Evolutionary conservation across 2,888 invertebrate species (phyloP).

Genomic region (Callosobruchus maculatus): DNA sequence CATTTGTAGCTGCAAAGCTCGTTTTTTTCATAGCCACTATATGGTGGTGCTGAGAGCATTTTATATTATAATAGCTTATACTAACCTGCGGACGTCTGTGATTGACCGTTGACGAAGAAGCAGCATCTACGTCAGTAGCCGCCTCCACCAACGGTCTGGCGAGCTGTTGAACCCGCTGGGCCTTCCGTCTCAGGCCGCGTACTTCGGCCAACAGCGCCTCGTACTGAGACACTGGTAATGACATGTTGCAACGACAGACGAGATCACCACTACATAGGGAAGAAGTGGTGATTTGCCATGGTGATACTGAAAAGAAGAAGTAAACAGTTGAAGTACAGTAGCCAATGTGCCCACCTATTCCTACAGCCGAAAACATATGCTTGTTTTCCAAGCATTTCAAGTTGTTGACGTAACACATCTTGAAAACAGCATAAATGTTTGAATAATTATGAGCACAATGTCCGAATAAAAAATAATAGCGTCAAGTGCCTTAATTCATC

Average conservation of each 20-base stretch:
- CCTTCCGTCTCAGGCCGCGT: conserved; percentile 57
- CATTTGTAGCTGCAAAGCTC: no score
- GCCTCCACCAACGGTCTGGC: conserved; percentile 38
- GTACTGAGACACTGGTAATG: conserved; percentile 60
- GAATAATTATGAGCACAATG: no score
- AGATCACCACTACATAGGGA: neutral
- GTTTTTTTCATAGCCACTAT: no score
- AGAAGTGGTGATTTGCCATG: neutral
- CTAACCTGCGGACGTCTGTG: neutral
- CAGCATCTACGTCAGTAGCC: neutral
- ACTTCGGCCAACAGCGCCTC: conserved; percentile 59
- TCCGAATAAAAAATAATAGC: no score
- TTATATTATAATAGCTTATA: no score
- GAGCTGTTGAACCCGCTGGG: conserved; percentile 55
- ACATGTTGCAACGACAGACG: conserved; percentile 44
- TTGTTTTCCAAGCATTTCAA: no score
- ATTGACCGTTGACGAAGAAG: neutral
- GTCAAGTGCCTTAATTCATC: no score
- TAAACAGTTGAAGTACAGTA: neutral
- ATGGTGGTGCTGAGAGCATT: no score
- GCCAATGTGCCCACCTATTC: no score
- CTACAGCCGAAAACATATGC: no score
- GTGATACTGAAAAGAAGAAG: neutral
- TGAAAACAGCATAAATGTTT: no score
- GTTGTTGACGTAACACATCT: no score